Evolutionary conservation across 2,888 invertebrate genomes (phyloP), one percentile per base, ranked within the genome.

Genomic region (Neoaliturus tenellus): DNA sequence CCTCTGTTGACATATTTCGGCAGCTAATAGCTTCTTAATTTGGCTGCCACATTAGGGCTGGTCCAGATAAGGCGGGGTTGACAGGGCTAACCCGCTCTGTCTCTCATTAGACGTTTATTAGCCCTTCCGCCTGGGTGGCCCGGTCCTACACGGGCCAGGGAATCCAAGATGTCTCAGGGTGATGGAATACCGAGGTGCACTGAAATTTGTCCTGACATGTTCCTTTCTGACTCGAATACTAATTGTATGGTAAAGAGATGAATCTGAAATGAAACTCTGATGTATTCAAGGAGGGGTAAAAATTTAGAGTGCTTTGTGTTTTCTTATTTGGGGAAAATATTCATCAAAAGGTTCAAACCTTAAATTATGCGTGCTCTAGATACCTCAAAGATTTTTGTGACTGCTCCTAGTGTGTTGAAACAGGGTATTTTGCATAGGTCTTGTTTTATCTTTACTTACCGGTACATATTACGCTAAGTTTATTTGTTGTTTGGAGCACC

Each of bases 1-100:
- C 55, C 55, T 78, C 55, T 78, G 78, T 78, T 78, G 78, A 78
- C 78, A 78, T 78, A 55, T 25, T 55, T 78, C 33, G 31, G 31
- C 55, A 23, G 78, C 78, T 78, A 78, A 78, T 78, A 78, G 78
- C 25, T 78, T 78, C 78, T 78, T 78, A 78, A 78, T 78, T 78
- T 55, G 78, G 78, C 55, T 8, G 78, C 78, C 78, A 78, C 78
- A 78, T 78, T 55, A 51, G 78, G 78, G 78, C 55, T 35, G 78
- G 48, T 78, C 25, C 4, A 31, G 78, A 78, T 78, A 78, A 78
- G 78, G n/a, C 44, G 33, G 78, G 78, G 78, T 48, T 78, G 78
- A 78, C 71, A 35, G 55, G 31, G 25, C 25, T 55, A 78, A 75
- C 48, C 41, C 71, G 71, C 8, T 39, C 71, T 20, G 35, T 20